These are phyloP conservation scores for Abscondita cerata DNA, from an alignment of 2,888 invertebrate species.

Conservation along the genomic window DNA sequence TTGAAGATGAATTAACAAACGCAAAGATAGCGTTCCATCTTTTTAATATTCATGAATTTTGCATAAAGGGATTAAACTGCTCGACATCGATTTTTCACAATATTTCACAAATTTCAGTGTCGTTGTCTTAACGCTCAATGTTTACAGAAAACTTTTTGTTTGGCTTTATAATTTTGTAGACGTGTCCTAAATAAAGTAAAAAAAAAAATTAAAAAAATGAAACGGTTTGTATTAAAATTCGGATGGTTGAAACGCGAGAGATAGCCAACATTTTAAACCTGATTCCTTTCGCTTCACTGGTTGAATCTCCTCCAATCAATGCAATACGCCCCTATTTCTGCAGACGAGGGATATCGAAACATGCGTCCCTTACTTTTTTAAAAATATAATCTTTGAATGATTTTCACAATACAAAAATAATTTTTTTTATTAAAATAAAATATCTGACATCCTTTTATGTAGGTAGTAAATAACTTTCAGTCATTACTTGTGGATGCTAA, in stretches of 20 bases:
- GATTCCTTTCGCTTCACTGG: conserved; percentile 61
- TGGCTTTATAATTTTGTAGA: too few relatives aligned
- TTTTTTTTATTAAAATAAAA: background rate
- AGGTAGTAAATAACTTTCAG: conserved; percentile 25
- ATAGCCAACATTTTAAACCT: conserved; percentile 56
- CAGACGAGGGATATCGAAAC: conserved; percentile 23
- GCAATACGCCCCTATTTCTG: conserved; percentile 50
- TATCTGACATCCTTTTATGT: background rate
- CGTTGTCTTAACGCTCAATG: too few relatives aligned
- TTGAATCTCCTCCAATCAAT: conserved; percentile 60
- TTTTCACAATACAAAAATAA: background rate
- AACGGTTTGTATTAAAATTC: conserved; percentile 14
- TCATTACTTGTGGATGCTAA: conserved; percentile 28
- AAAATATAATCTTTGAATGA: conserved; percentile 4
- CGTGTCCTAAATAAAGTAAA: too few relatives aligned
- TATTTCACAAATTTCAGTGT: too few relatives aligned
- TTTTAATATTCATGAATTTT: too few relatives aligned
- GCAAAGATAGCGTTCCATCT: too few relatives aligned
- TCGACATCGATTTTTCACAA: too few relatives aligned
- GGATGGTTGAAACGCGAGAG: conserved; percentile 26
- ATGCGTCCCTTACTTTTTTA: conserved; percentile 18
- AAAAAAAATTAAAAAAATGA: background rate
- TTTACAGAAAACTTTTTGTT: too few relatives aligned
- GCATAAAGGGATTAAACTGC: too few relatives aligned
- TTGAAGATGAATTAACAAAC: too few relatives aligned